Percentiles rank a stretch among this genome's conserved stretches.
Evolutionary conservation across 1,140 invertebrate genomes (phyloP).

Genomic region (Eueides isabella): DNA sequence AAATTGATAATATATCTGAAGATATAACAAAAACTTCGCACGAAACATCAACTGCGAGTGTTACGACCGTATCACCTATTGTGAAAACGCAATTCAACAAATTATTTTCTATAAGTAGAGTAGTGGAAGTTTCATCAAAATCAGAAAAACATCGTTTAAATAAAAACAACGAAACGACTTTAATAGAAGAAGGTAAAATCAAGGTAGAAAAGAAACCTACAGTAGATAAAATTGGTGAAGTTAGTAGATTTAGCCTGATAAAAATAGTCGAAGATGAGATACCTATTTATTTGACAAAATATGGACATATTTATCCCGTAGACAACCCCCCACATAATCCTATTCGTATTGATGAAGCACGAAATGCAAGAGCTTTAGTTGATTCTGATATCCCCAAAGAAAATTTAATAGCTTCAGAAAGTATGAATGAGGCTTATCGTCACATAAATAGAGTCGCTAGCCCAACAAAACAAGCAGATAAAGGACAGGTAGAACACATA

Average conservation of each 20-base stretch:
- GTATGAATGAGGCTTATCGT: constrained; percentile 78
- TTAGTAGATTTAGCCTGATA: constrained; percentile 85
- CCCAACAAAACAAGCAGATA: constrained; percentile 39
- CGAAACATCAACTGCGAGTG: constrained; percentile 51
- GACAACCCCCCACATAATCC: constrained; percentile 78
- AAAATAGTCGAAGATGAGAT: constrained; percentile 84
- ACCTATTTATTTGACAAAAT: constrained; percentile 79
- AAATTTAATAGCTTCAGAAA: constrained; percentile 77
- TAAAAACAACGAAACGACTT: constrained; percentile 82
- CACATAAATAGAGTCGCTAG: constrained; percentile 62
- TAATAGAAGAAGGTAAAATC: constrained; percentile 77
- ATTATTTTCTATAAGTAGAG: constrained; percentile 85
- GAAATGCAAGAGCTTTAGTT: constrained; percentile 75
- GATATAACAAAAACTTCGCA: constrained; percentile 44
- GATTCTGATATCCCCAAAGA: constrained; percentile 73
- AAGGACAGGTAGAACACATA: constrained; percentile 55
- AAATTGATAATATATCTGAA: constrained; percentile 42
- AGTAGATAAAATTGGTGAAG: constrained; percentile 85
- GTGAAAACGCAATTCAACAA: constrained; percentile 83
- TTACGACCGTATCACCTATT: constrained; percentile 59
- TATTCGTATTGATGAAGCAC: constrained; percentile 79
- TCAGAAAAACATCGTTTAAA: constrained; percentile 83
- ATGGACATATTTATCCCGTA: constrained; percentile 78
- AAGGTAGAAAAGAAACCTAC: constrained; percentile 83
- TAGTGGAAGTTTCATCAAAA: constrained; percentile 85